Conservation (phyloP, 2,113 vertebrate genomes). For the Triplophysa tibetana region DNA sequence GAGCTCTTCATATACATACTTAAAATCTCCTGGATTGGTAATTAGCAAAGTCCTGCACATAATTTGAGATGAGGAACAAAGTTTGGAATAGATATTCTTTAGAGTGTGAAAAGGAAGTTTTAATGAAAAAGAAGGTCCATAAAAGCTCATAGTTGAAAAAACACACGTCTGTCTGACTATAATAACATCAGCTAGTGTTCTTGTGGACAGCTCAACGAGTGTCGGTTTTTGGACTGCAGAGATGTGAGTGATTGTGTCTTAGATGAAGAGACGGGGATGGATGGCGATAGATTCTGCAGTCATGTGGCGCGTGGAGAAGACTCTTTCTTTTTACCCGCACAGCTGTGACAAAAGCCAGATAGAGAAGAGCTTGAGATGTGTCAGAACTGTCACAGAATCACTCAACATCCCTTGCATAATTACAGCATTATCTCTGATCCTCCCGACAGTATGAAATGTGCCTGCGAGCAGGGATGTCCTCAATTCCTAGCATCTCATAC, state of each 20-base stretch:
- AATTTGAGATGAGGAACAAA: too few relatives aligned
- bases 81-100: too few relatives aligned
- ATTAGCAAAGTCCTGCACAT: too few relatives aligned
- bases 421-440: constrained; percentile 41
- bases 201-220: neutral
- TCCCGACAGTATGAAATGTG: constrained; percentile 27
- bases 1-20: too few relatives aligned
- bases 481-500: neutral
- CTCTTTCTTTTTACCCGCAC: constrained; percentile 20
- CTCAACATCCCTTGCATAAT: constrained; percentile 37
- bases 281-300: constrained; percentile 22
- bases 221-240: neutral
- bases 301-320: neutral
- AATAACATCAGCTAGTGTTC: neutral
- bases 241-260: constrained; percentile 19
- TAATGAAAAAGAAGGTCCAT: too few relatives aligned
- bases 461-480: constrained; percentile 4
- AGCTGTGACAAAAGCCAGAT: constrained; percentile 32
- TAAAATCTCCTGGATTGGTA: too few relatives aligned
- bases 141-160: neutral
- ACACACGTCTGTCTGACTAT: neutral
- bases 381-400: constrained; percentile 37
- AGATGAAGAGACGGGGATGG: constrained; percentile 17
- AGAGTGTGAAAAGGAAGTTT: too few relatives aligned
- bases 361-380: constrained; percentile 25